Percentiles rank a stretch among this genome's conserved stretches.
Evolutionary conservation across 2,797 vertebrate species (phyloP).

Genomic region (Argyrosomus regius): DNA sequence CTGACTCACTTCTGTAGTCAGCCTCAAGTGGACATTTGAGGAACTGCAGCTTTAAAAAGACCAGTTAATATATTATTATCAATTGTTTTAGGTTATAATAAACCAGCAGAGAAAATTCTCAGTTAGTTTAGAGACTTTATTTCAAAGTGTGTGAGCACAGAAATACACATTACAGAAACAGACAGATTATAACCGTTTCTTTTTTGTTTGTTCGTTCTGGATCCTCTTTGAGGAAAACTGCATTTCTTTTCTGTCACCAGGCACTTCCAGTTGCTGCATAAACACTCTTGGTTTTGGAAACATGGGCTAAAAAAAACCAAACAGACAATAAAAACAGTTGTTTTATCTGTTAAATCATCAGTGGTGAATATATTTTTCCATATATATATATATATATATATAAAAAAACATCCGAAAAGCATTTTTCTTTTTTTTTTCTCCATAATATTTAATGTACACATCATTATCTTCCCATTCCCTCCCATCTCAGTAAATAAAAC

Average conservation of each 20-base stretch:
- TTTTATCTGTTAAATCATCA: slow-evolving; percentile 60
- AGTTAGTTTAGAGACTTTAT: slow-evolving; percentile 77
- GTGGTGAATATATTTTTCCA: slow-evolving; percentile 67
- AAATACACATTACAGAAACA: slow-evolving; percentile 70
- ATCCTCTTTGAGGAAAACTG: slow-evolving; percentile 82
- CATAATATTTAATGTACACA: slow-evolving; percentile 80
- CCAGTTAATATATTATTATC: too few species aligned
- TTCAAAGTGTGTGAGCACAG: slow-evolving; percentile 76
- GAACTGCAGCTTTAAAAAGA: too few species aligned
- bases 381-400: slow-evolving; percentile 54
- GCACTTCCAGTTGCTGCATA: slow-evolving; percentile 36
- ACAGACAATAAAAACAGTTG: slow-evolving; percentile 44
- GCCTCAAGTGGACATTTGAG: too few species aligned
- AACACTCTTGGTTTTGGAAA: slow-evolving; percentile 36
- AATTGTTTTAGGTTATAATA: neutral
- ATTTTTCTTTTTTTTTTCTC: slow-evolving; percentile 57
- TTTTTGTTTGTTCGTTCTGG: slow-evolving; percentile 7
- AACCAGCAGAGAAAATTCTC: neutral
- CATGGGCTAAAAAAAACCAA: slow-evolving; percentile 28
- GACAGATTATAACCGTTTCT: slow-evolving; percentile 37
- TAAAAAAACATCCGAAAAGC: slow-evolving; percentile 63
- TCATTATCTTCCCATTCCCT: slow-evolving; percentile 60
- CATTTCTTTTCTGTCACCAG: slow-evolving; percentile 58
- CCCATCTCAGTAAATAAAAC: slow-evolving; percentile 73
- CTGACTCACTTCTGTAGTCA: too few species aligned